A percentile compares a stretch with the other conserved stretches of the same genome.
Conservation (phyloP, 2,888 invertebrate genomes). For the Strigamia transsilvanica region DNA sequence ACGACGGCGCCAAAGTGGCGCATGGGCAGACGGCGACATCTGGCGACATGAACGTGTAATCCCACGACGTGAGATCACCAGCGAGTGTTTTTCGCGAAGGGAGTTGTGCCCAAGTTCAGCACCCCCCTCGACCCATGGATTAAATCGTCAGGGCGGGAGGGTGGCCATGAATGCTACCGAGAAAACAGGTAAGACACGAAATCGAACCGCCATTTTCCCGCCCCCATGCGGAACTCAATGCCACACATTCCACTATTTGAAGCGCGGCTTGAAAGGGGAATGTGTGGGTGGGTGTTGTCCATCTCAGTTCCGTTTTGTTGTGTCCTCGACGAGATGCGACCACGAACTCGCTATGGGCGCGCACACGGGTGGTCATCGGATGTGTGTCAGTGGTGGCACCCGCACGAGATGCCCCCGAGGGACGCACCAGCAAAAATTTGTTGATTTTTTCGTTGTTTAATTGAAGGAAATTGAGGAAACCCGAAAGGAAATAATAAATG, state of each 20-base stretch:
- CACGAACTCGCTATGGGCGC: neutral
- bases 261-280: neutral
- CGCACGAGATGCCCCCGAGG: neutral
- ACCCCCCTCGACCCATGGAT: conserved; percentile 44
- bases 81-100: conserved; percentile 36
- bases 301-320: neutral
- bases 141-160: conserved; percentile 41
- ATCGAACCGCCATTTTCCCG: neutral
- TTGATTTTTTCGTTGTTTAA: neutral
- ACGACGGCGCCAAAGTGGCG: neutral
- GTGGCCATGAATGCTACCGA: conserved; percentile 17
- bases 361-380: neutral
- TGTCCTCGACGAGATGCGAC: neutral
- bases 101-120: conserved; percentile 36
- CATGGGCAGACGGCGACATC: conserved; percentile 7
- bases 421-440: neutral
- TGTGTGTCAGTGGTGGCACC: conserved; percentile 33
- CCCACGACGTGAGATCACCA: conserved; percentile 6
- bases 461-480: neutral
- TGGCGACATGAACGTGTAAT: neutral
- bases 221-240: conserved; percentile 18
- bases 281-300: conserved; percentile 42
- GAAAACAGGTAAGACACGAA: neutral
- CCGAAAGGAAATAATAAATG: neutral
- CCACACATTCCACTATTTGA: conserved; percentile 15